A percentile compares a stretch with the other conserved stretches of the same genome.
These are phyloP conservation scores for Panzeria rudis DNA, from an alignment of 2,888 invertebrate genomes.

Conservation along the genomic window DNA sequence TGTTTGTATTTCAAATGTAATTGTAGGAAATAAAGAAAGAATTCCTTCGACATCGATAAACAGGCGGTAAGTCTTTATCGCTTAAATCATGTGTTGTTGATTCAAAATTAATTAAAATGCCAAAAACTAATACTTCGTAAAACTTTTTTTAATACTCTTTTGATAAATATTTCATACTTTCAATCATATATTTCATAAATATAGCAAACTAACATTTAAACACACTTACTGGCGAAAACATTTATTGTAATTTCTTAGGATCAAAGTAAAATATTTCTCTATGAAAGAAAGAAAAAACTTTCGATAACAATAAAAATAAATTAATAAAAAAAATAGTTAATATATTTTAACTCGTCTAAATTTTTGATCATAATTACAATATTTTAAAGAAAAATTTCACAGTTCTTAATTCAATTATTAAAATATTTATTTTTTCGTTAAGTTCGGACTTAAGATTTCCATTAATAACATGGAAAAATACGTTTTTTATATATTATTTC, in stretches of 20 bases:
- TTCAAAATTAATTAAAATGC: background rate
- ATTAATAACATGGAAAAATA: too few relatives aligned
- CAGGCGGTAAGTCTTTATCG: too few relatives aligned
- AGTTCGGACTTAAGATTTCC: too few relatives aligned
- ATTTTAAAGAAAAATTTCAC: background rate
- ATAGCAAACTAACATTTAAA: constrained; percentile 24
- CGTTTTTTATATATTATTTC: too few relatives aligned
- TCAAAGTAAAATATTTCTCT: background rate
- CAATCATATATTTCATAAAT: constrained; percentile 36
- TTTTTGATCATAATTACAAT: background rate
- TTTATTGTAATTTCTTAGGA: too few relatives aligned
- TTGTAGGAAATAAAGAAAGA: too few relatives aligned
- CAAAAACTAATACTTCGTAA: background rate
- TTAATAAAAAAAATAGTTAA: background rate
- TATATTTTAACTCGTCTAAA: background rate
- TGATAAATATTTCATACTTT: constrained; percentile 14
- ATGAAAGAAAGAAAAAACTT: constrained; percentile 4
- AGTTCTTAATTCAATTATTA: background rate
- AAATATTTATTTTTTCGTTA: background rate
- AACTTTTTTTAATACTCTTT: too few relatives aligned
- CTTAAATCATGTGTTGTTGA: background rate
- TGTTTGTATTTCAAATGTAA: too few relatives aligned
- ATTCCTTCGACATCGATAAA: too few relatives aligned
- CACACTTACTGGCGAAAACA: background rate
- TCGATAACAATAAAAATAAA: background rate